Conservation (phyloP, 2,113 vertebrate genomes). For the Atlantisia rogersi region DNA sequence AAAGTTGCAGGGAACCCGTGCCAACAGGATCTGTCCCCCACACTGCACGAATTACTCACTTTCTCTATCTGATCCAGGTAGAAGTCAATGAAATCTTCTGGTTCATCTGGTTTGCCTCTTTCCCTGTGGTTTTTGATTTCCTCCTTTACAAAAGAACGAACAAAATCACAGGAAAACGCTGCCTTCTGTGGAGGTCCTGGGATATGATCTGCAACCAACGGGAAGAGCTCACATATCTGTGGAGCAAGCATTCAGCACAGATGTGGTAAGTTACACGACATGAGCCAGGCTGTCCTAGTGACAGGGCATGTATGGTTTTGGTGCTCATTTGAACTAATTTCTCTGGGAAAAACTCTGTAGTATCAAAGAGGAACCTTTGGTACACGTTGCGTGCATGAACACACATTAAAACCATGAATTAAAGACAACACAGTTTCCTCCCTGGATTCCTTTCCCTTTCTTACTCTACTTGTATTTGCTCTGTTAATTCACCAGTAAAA, state of each 20-base stretch:
- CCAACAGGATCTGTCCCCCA: too few relatives aligned
- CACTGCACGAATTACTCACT: conserved; percentile 9
- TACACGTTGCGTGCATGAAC: neutral
- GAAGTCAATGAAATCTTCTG: conserved; percentile 63
- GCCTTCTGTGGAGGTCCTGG: neutral
- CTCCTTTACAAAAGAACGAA: conserved; percentile 12
- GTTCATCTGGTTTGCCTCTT: neutral
- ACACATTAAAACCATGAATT: neutral
- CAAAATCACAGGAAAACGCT: neutral
- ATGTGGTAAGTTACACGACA: neutral
- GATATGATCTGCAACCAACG: neutral
- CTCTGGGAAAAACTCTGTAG: neutral
- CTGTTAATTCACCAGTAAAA: neutral
- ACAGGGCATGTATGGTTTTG: neutral
- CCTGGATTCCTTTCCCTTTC: neutral
- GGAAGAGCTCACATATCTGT: conserved; percentile 21
- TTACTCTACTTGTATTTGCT: neutral
- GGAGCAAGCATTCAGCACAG: neutral
- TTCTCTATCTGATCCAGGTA: conserved; percentile 66
- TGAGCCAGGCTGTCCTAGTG: neutral
- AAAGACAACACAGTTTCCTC: neutral
- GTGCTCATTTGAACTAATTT: neutral
- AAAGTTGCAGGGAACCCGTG: neutral
- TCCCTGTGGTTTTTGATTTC: conserved; percentile 55
- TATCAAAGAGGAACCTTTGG: neutral